Percentiles rank a stretch among this genome's conserved stretches.
These are phyloP conservation scores for Mesocentrotus franciscanus DNA, from an alignment of 53 echinoderm and acorn worm genomes.

Conservation along the genomic window DNA sequence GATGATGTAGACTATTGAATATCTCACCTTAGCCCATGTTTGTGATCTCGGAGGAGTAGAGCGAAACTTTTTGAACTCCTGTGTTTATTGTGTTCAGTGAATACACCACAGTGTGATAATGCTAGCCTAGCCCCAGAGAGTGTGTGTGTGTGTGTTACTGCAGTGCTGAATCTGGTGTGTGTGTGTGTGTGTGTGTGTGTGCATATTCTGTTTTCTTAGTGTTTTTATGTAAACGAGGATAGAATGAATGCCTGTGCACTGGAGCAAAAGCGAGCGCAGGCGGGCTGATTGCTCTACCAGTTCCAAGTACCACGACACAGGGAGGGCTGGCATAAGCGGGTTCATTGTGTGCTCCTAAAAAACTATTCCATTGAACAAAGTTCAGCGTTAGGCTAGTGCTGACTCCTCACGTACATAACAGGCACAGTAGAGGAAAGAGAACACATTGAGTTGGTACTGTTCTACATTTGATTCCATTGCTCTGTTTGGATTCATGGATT, in stretches of 20 bases:
- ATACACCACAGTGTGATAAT: slow-evolving; percentile 45
- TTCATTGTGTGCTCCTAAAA: slow-evolving; percentile 55
- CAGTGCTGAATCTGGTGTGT: neutral
- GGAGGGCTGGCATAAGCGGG: slow-evolving; percentile 64
- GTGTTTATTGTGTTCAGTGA: slow-evolving; percentile 64
- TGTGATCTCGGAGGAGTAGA: slow-evolving; percentile 25
- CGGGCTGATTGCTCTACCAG: slow-evolving; percentile 59
- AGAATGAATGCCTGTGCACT: slow-evolving; percentile 64
- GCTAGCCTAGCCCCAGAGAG: neutral
- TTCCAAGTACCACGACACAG: neutral
- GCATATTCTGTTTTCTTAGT: slow-evolving; percentile 42
- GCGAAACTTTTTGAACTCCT: slow-evolving; percentile 57
- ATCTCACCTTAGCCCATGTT: slow-evolving; percentile 45
- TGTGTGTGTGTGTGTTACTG: slow-evolving; percentile 42
- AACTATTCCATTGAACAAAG: slow-evolving; percentile 60
- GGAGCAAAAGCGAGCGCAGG: slow-evolving; percentile 20
- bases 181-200: slow-evolving; percentile 56
- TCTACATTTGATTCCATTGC: neutral
- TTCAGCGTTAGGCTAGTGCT: slow-evolving; percentile 51
- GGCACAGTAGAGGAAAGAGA: neutral
- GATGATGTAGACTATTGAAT: slow-evolving; percentile 4
- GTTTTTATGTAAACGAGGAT: slow-evolving; percentile 31
- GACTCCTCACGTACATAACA: neutral
- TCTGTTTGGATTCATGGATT: slow-evolving; percentile 23
- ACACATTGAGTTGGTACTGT: slow-evolving; percentile 18